phyloP scores from a whole-genome alignment of 2,888 invertebrate species.

The Phengaris alcon region DNA sequence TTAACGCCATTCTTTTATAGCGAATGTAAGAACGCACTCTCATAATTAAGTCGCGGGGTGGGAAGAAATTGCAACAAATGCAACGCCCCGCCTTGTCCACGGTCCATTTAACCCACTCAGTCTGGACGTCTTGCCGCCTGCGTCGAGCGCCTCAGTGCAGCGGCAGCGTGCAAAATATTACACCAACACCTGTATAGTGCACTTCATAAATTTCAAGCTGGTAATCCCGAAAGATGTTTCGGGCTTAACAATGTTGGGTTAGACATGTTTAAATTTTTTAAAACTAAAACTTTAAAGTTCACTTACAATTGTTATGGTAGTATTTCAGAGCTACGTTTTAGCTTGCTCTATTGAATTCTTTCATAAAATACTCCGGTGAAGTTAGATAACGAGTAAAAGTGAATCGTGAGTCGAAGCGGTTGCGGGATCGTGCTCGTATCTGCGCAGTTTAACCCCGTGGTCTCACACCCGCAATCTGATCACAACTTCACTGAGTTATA shows the following conservation, averaged over 20 bases:
- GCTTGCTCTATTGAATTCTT: constrained; percentile 16
- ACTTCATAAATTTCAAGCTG: constrained; percentile 2
- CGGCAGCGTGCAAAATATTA: constrained; percentile 3
- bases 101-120: constrained; percentile 72
- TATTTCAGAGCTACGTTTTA: neutral
- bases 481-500: constrained; percentile 60
- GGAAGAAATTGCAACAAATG: constrained; percentile 76
- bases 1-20: constrained; percentile 71
- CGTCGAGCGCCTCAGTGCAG: neutral
- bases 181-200: constrained; percentile 4
- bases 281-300: neutral
- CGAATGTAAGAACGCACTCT: constrained; percentile 63
- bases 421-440: constrained; percentile 54
- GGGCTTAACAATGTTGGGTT: neutral
- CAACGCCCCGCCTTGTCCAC: constrained; percentile 62
- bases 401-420: constrained; percentile 42
- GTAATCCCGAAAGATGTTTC: neutral
- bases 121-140: constrained; percentile 30
- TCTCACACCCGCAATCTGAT: constrained; percentile 60
- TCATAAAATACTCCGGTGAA: neutral
- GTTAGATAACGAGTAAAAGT: constrained; percentile 26
- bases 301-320: neutral
- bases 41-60: constrained; percentile 68
- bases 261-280: neutral
- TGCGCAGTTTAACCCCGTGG: constrained; percentile 56